Evolutionary conservation across 2,113 vertebrate species (phyloP).

Genomic region (Chloropsis cyanopogon): DNA sequence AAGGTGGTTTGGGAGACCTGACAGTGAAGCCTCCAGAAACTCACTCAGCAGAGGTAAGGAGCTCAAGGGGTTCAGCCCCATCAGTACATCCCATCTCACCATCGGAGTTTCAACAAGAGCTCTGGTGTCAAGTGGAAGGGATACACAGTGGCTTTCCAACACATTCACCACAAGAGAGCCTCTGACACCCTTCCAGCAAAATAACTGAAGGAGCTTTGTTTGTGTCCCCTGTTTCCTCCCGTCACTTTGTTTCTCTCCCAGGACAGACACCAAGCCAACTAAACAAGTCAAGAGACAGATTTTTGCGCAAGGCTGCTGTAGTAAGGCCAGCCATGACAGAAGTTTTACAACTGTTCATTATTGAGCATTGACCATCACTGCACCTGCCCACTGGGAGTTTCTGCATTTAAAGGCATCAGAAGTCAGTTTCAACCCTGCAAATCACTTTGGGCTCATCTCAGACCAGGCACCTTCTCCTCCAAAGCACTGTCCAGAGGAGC

Average conservation of each 20-base stretch:
- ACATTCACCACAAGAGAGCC: neutral
- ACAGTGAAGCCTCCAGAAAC: neutral
- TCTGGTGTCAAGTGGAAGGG: rapidly evolving
- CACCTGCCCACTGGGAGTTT: neutral
- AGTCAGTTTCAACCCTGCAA: neutral
- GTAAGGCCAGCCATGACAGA: neutral
- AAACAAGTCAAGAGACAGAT: neutral
- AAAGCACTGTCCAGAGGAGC: neutral
- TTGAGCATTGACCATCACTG: neutral
- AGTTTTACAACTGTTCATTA: neutral
- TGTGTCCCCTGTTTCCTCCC: neutral
- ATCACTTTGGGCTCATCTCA: neutral
- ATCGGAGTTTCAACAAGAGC: neutral
- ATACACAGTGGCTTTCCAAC: neutral
- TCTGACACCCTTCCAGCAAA: neutral
- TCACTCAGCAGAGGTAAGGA: neutral
- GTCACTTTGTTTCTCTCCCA: neutral
- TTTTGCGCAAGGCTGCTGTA: neutral
- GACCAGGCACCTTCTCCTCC: neutral
- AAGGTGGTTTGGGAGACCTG: neutral
- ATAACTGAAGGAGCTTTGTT: neutral
- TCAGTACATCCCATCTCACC: neutral
- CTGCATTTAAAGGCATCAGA: neutral
- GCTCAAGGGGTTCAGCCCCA: neutral
- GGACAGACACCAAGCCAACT: neutral